Evolutionary conservation across 2,888 invertebrate genomes (phyloP).

Genomic region (Meandrusa payeni): DNA sequence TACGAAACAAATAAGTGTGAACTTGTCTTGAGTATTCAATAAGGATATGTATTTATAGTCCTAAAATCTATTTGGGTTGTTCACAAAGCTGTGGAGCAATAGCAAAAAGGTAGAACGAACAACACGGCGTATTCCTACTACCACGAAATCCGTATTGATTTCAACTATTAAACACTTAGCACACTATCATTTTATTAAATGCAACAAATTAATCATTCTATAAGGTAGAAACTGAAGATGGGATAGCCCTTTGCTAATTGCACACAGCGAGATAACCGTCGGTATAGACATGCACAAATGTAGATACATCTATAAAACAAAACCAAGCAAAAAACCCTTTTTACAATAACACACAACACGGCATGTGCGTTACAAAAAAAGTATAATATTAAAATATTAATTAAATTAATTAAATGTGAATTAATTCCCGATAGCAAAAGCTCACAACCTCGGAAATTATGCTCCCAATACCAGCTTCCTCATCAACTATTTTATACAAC

Average conservation of each 20-base stretch:
- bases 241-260: constrained; percentile 66
- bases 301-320: constrained; percentile 70
- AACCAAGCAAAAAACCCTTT: constrained; percentile 74
- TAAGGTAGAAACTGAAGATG: constrained; percentile 25
- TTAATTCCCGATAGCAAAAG: constrained; percentile 76
- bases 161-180: constrained; percentile 38
- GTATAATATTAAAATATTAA: constrained; percentile 52
- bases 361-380: constrained; percentile 74
- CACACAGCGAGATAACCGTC: constrained; percentile 63
- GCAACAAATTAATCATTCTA: constrained; percentile 30
- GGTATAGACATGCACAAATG: constrained; percentile 66
- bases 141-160: constrained; percentile 49
- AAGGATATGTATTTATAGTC: constrained; percentile 76
- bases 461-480: constrained; percentile 80
- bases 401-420: constrained; percentile 65
- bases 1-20: constrained; percentile 63
- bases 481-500: constrained; percentile 60
- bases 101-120: constrained; percentile 53
- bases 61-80: constrained; percentile 70
- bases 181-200: constrained; percentile 29
- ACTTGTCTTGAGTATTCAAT: constrained; percentile 75
- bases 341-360: constrained; percentile 68
- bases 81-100: constrained; percentile 63
- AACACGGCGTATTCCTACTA: constrained; percentile 45
- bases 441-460: constrained; percentile 80